Conservation (phyloP, 1,140 invertebrate species). For the Hyles vespertilio region DNA sequence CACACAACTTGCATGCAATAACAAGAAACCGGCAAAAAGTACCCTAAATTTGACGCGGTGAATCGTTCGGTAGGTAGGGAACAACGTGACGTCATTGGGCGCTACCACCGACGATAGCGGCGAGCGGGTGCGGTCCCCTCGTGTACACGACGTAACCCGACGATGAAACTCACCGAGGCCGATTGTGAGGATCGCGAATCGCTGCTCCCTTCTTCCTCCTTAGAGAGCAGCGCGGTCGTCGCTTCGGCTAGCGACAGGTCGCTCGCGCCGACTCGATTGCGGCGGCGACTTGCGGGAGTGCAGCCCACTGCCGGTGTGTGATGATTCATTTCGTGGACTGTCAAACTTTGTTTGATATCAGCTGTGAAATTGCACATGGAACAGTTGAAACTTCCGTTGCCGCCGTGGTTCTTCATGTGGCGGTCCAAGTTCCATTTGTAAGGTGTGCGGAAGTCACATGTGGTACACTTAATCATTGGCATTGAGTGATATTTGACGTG, state of each 20-base stretch:
- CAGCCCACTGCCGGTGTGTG: conserved; percentile 86
- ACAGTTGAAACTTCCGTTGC: conserved; percentile 88
- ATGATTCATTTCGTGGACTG: conserved; percentile 93
- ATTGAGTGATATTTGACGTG: conserved; percentile 96
- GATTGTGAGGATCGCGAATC: conserved; percentile 61
- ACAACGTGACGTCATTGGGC: conserved; percentile 49
- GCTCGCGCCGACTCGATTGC: conserved; percentile 84
- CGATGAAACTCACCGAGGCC: conserved; percentile 60
- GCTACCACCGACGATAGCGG: conserved; percentile 23
- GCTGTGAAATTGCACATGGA: conserved; percentile 93
- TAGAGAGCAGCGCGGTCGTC: conserved; percentile 39
- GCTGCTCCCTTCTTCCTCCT: conserved; percentile 67
- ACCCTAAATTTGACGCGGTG: too few species aligned
- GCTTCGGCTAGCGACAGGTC: conserved; percentile 66
- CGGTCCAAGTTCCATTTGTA: conserved; percentile 96
- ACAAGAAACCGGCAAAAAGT: too few species aligned
- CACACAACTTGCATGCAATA: too few species aligned
- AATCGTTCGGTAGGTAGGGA: neutral
- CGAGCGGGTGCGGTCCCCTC: conserved; percentile 40
- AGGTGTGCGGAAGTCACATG: conserved; percentile 94
- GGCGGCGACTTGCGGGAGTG: conserved; percentile 62
- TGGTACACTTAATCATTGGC: conserved; percentile 94
- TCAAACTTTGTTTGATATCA: conserved; percentile 93
- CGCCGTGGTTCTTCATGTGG: conserved; percentile 93
- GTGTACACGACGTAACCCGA: conserved; percentile 21